A percentile compares a stretch with the other conserved stretches of the same genome.
These are phyloP conservation scores for Nothobranchius furzeri DNA, from an alignment of 2,113 vertebrate genomes.

Conservation along the genomic window DNA sequence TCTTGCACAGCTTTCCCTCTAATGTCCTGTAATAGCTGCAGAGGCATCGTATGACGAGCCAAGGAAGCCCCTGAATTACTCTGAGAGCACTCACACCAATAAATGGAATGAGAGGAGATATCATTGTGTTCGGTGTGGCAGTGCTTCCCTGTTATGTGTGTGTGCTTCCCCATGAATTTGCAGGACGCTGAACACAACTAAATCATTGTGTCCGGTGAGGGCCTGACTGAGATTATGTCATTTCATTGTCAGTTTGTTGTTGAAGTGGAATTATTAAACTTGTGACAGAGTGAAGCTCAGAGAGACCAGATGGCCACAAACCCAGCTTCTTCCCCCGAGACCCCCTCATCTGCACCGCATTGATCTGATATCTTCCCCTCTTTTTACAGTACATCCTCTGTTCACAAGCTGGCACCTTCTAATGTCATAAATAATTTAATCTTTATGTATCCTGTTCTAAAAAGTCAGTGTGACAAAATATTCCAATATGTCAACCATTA, in stretches of 20 bases:
- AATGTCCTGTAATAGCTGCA: slow-evolving; percentile 58
- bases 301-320: slow-evolving; percentile 54
- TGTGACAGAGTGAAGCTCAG: not conserved
- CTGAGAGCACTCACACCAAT: slow-evolving; percentile 64
- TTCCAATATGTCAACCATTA: too few species aligned
- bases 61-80: slow-evolving; percentile 63
- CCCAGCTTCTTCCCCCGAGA: slow-evolving; percentile 37
- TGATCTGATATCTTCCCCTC: slow-evolving; percentile 52
- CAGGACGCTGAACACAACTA: not conserved
- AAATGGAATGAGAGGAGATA: slow-evolving; percentile 44
- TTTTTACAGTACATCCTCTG: slow-evolving; percentile 22
- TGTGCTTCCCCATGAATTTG: slow-evolving; percentile 13
- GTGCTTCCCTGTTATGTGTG: slow-evolving; percentile 9
- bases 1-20: slow-evolving; percentile 37
- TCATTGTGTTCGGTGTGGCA: slow-evolving; percentile 37
- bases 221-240: not conserved
- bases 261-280: slow-evolving; percentile 3
- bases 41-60: slow-evolving; percentile 55
- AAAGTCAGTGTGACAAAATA: not conserved
- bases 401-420: slow-evolving; percentile 11
- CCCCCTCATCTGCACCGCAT: slow-evolving; percentile 61
- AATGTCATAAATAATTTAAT: not conserved
- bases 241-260: not conserved
- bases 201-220: slow-evolving; percentile 16
- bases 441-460: not conserved